Evolutionary conservation across 2,888 invertebrate genomes (phyloP), one percentile per base, ranked within the genome.

Genomic region (Drosophila siamana): DNA sequence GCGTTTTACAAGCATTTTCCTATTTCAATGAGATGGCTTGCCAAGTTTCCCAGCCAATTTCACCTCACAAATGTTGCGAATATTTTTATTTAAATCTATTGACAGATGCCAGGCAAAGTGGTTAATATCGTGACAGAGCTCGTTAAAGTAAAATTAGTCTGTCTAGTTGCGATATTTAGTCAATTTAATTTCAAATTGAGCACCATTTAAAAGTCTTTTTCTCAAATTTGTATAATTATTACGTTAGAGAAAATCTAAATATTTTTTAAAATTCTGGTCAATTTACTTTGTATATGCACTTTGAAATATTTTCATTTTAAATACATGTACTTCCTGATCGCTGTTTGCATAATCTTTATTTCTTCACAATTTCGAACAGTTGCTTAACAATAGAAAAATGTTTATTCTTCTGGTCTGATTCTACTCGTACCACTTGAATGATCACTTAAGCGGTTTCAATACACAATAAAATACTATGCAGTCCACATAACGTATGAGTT

Each of bases 11-110:
- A 41, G 24, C 55, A 19, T 4, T 22, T 61, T 38, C 46, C 9
- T 19, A 26, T 8, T 15, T 36, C 4, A 41, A n/a, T 3, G 11
- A 40, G 26, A 51, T 2, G 9, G 38, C 24, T 38, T 48, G 61
- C 15, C 47, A 66, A 56, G 55, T 51, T 30, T 40, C 41, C 19
- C 15, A 61, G 26, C 43, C 44, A 72, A 57, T 77, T 63, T 60
- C 54, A 46, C 33, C 51, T 6, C 43, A 30, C 13, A 54, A 62
- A 46, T 67, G 46, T 40, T 40, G 28, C n/a, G 36, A 22, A 48
- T 19, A 52, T 46, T 55, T 28, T 7, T 11, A 6, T 22, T 11
- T 0, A 26, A 36, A 43, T 22, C 33, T 28, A 66, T 55, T 50
- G 22, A 33, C 57, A 15, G 15, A 15, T 48, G 19, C 47, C 33